Evolutionary conservation across 2,113 vertebrate species (phyloP), one percentile per base, ranked within the genome.

Genomic region (Oceanodroma tethys): DNA sequence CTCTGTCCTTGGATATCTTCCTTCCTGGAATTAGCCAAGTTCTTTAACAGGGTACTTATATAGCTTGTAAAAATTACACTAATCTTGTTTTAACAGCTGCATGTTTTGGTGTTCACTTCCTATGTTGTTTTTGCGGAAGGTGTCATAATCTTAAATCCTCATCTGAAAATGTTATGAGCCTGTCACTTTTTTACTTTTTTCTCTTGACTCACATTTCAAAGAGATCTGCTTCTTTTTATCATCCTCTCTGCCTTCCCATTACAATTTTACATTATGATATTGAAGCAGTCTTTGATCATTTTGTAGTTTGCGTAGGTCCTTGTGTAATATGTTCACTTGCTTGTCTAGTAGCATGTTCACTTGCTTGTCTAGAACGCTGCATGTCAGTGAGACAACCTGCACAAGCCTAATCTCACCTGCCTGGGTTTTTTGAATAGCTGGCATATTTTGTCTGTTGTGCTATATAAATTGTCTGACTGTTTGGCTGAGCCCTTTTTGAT

Each of bases 201-300:
- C 60, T 91, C 60, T 88, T 68, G 87, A 93, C 86, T 96, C 90
- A 79, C 89, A 95, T 96, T 97, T 98, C 96, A 98, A 97, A 98
- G 96, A 92, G 87, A 95, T 94, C 94, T 92, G 76, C 36, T 96
- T 95, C 97, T 97, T 97, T 97, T 97, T 98, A 97, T 97, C 96
- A 97, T 89, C 85, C 86, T 94, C 82, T 83, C 96, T 95, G 55
- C 89, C 29, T 97, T 95, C 96, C 93, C 67, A 83, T 95, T 97
- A 97, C 93, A 96, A 75, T 96, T 96, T 96, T 97, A 96, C 92
- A 81, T 97, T 94, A 97, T 97, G 96, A 96, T 98, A 98, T 94
- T 97, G 97, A 97, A 96, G 80, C 72, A 81, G 87, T 66, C 94
- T 97, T 97, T 98, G 97, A 98, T 97, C 74, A 6, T 98, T 98